These are phyloP conservation scores for Sebastes nivosus DNA, from an alignment of 2,797 vertebrate genomes.

Conservation along the genomic window DNA sequence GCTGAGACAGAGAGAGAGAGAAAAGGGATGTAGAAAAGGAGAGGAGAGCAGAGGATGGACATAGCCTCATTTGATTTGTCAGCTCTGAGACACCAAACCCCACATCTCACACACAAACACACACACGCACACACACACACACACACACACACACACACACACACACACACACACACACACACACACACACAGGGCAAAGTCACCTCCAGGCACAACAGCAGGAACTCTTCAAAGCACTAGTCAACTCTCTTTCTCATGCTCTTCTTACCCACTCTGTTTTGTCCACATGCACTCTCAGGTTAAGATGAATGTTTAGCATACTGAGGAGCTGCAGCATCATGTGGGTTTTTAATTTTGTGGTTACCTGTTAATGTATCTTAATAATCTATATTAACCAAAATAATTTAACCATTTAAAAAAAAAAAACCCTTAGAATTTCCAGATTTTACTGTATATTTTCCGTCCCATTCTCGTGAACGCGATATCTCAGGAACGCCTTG, in stretches of 20 bases:
- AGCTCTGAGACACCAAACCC: constrained; percentile 33
- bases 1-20: constrained; percentile 27
- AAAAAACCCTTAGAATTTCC: not conserved
- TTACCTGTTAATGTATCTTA: not conserved
- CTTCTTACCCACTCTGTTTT: constrained; percentile 10
- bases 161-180: not conserved
- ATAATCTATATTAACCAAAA: not conserved
- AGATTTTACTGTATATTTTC: not conserved
- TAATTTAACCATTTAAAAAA: not conserved
- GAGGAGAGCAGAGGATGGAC: constrained; percentile 33
- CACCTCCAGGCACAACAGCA: constrained; percentile 68
- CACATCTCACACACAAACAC: not conserved
- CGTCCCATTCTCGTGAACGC: accelerated
- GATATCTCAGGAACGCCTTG: no score
- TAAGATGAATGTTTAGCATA: not conserved
- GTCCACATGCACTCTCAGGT: constrained; percentile 8
- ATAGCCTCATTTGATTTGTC: constrained; percentile 65
- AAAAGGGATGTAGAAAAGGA: not conserved
- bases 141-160: constrained; percentile 26
- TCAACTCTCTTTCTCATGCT: constrained; percentile 19
- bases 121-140: constrained; percentile 20
- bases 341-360: not conserved
- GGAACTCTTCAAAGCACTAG: constrained; percentile 57
- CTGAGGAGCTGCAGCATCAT: not conserved
- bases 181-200: constrained; percentile 49